Evolutionary conservation across 2,113 vertebrate species (phyloP), one percentile per base, ranked within the genome.

Genomic region (Nesospiza acunhae): DNA sequence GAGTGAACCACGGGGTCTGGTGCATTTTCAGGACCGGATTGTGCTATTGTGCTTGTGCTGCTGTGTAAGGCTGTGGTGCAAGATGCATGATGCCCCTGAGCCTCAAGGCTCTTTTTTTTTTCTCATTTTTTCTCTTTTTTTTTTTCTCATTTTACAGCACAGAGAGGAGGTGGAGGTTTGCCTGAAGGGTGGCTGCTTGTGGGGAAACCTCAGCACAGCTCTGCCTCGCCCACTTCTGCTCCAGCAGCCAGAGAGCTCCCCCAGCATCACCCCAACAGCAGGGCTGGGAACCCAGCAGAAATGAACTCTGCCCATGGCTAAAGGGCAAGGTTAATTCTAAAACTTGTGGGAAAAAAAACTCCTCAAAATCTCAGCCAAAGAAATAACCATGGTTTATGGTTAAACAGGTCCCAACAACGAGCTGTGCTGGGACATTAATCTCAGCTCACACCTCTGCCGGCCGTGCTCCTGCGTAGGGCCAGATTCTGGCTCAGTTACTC

Each of bases 1-100:
- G 3, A 49, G 19, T 4, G 8, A 56, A 41, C 33, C 6, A 1
- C 1, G 0, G 21, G 12, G 2, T 73, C 76, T 12, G 21, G 6
- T 28, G 17, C 8, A 16, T 81, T 81, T 66, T 78, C 21, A 7
- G n/a, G 37, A 41, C 16, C n/a, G 7, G 8, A 17, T 4, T 47
- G 11, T 5, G 2, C 3, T n/a, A 17, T 4, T 47, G 11, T 5
- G 2, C 3, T n/a, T 55, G 35, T 23, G 21, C 17, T 10, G 23
- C 66, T 58, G 20, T 19, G 31, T 7, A 20, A 67, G 15, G 17
- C 53, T 35, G 24, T 24, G 31, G 42, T 53, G 31, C 22, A 49
- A 46, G 50, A 41, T 2, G 6, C 3, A 0, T 1, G 7, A 52
- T n/a, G 10, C 3, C 8, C 15, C 14, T 5, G 2, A 9, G 41